A percentile compares a stretch with the other conserved stretches of the same genome.
Conservation (phyloP, 2,113 vertebrate species). For the Anarhynchus alexandrinus region DNA sequence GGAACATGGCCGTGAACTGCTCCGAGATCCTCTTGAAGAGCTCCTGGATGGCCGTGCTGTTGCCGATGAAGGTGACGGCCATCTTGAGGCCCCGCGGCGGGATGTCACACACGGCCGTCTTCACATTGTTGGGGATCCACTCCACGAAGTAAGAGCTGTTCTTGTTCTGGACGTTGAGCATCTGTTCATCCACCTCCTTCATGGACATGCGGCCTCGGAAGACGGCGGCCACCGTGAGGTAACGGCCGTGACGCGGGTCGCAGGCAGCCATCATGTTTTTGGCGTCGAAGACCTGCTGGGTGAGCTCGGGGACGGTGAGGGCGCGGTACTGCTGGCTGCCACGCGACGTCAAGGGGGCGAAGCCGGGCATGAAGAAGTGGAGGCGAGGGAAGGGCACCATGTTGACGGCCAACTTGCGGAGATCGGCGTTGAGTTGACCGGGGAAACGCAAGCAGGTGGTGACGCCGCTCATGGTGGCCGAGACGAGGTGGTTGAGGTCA, state of each 20-base stretch:
- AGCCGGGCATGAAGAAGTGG: constrained; percentile 70
- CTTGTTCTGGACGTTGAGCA: constrained; percentile 91
- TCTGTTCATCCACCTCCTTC: constrained; percentile 88
- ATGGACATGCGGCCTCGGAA: constrained; percentile 86
- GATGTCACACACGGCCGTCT: constrained; percentile 94
- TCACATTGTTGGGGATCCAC: constrained; percentile 98
- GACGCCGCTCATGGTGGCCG: constrained; percentile 84
- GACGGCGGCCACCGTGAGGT: constrained; percentile 80
- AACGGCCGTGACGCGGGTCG: constrained; percentile 82
- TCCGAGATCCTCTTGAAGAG: constrained; percentile 95
- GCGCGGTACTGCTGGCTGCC: constrained; percentile 78
- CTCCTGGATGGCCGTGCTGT: constrained; percentile 96
- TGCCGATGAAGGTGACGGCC: constrained; percentile 93
- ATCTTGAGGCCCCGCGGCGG: constrained; percentile 92
- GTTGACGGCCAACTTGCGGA: constrained; percentile 82
- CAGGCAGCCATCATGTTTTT: constrained; percentile 90
- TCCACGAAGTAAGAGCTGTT: constrained; percentile 98
- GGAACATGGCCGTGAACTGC: constrained; percentile 97
- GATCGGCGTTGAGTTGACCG: constrained; percentile 80
- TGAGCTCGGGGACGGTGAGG: constrained; percentile 83
- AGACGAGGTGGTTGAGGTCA: constrained; percentile 86
- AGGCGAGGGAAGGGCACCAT: constrained; percentile 85
- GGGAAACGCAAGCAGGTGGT: constrained; percentile 85
- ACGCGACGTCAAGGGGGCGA: not conserved
- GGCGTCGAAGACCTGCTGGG: constrained; percentile 85